phyloP scores from a whole-genome alignment of 1,140 invertebrate genomes.

The Eubasilissa regina region DNA sequence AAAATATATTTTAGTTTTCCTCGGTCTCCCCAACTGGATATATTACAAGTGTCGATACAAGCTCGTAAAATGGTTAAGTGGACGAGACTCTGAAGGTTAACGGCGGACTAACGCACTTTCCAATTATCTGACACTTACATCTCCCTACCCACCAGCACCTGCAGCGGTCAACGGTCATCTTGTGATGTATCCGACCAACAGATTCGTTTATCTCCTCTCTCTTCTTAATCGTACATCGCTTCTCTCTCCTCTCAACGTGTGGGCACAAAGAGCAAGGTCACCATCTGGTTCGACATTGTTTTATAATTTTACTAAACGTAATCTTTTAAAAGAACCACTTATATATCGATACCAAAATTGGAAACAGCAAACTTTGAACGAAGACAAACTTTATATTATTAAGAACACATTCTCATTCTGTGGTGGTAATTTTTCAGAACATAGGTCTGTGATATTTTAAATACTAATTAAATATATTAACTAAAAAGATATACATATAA shows the following conservation, averaged over 20 bases:
- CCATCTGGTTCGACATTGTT: conserved; percentile 1
- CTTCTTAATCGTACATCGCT: neutral
- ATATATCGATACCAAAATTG: too few species aligned
- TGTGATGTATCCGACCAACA: too few species aligned
- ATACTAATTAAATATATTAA: too few species aligned
- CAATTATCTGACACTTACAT: conserved; percentile 28
- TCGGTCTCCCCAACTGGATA: neutral
- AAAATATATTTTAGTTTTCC: too few species aligned
- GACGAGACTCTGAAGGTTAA: conserved; percentile 25
- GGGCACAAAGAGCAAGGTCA: neutral
- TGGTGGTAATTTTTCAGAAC: too few species aligned
- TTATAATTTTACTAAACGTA: neutral
- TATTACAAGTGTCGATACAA: neutral
- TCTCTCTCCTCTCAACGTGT: neutral
- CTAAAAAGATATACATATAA: too few species aligned
- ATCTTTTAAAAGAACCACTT: too few species aligned
- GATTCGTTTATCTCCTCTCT: neutral
- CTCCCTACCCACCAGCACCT: conserved; percentile 33
- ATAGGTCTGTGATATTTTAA: too few species aligned
- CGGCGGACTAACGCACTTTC: neutral
- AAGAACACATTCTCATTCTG: too few species aligned
- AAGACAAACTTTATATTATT: too few species aligned
- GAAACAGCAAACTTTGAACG: too few species aligned
- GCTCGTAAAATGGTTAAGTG: conserved; percentile 23
- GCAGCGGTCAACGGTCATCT: neutral